Percentiles rank a stretch among this genome's conserved stretches.
These are phyloP conservation scores for Erannis defoliaria DNA, from an alignment of 2,888 invertebrate genomes.

Conservation along the genomic window DNA sequence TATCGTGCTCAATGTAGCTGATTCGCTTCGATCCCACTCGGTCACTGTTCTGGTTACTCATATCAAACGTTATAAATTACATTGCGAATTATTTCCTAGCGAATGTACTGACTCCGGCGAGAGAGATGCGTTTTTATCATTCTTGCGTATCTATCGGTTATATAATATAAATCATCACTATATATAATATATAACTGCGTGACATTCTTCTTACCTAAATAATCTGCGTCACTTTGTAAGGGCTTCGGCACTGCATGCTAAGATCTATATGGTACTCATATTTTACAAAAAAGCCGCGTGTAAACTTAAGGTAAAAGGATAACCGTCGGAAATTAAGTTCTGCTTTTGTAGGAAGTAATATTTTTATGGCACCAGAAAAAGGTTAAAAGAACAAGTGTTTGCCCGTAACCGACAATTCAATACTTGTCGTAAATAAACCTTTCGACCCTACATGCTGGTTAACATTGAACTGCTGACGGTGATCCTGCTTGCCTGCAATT, in stretches of 20 bases:
- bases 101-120: conserved; percentile 26
- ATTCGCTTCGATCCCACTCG: conserved; percentile 75
- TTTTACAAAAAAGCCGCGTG: neutral
- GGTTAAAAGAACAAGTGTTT: conserved; percentile 25
- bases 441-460: conserved; percentile 50
- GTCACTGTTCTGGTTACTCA: conserved; percentile 83
- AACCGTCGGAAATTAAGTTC: neutral
- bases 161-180: neutral
- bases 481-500: conserved; percentile 8
- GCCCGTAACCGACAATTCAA: conserved; percentile 51
- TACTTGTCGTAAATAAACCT: conserved; percentile 45
- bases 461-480: conserved; percentile 55
- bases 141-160: neutral
- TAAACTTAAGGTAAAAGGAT: neutral
- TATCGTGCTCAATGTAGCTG: conserved; percentile 77
- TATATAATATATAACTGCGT: too few species aligned
- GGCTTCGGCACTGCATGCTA: too few species aligned
- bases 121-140: conserved; percentile 5
- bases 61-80: conserved; percentile 46
- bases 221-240: too few species aligned
- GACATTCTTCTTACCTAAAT: too few species aligned
- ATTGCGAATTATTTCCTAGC: conserved; percentile 46
- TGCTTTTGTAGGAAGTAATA: conserved; percentile 19
- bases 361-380: too few species aligned
- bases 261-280: too few species aligned